A percentile compares a stretch with the other conserved stretches of the same genome.
phyloP scores from a whole-genome alignment of 2,797 vertebrate genomes.

The Heteromormyrus szaboi region DNA sequence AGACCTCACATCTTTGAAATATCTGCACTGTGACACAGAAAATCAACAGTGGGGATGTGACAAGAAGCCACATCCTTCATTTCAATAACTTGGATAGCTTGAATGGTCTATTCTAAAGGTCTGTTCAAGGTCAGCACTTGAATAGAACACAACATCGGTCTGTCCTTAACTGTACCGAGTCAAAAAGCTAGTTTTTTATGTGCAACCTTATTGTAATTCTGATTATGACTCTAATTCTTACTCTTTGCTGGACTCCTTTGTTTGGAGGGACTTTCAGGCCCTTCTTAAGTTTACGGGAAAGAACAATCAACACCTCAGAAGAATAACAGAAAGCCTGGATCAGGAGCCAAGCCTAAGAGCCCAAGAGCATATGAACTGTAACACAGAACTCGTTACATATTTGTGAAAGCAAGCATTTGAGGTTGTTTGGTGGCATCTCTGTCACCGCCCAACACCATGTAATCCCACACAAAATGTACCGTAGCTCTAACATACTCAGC shows the following conservation, averaged over 20 bases:
- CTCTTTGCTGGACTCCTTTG: background rate
- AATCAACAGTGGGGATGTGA: background rate
- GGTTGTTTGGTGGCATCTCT: background rate
- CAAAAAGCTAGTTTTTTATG: background rate
- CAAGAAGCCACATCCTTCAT: background rate
- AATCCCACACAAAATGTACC: background rate
- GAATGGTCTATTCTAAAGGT: slow-evolving; percentile 5
- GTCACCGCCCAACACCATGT: background rate
- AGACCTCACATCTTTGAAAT: background rate
- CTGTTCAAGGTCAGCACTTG: background rate
- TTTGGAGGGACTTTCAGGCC: background rate
- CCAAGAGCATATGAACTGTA: background rate
- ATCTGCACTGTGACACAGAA: background rate
- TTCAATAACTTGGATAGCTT: background rate
- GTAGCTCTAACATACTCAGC: background rate
- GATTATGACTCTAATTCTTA: background rate
- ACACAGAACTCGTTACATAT: background rate
- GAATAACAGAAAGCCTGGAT: background rate
- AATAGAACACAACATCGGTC: background rate
- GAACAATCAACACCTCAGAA: background rate
- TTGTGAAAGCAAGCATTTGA: background rate
- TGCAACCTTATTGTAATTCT: background rate
- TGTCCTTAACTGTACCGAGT: background rate
- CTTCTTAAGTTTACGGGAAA: background rate
- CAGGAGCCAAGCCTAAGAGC: background rate